Evolutionary conservation across 2,888 invertebrate genomes (phyloP), one percentile per base, ranked within the genome.

Genomic region (Camponotus fellah): DNA sequence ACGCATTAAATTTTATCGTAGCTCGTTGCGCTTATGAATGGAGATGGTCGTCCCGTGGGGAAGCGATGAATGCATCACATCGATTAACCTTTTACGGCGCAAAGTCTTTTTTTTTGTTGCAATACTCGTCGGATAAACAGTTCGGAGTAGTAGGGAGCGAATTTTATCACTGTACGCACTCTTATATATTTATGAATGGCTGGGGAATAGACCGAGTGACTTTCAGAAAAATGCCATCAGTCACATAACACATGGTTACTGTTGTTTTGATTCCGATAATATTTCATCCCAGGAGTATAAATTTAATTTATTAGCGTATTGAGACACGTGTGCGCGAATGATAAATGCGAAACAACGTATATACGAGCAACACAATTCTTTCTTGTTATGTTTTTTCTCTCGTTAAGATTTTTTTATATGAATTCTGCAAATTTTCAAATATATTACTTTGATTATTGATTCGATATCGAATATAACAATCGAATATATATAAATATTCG

Each of bases 51-150:
- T 43, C 26, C 79, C 43, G 65, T 26, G 40, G 77, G 80, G 72
- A 79, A 66, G 83, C 66, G 83, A 87, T 58, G 84, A 84, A 86
- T 83, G 65, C 66, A 46, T 14, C 56, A 75, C 82, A 87, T 89
- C 87, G 89, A 89, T 89, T 87, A 82, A 76, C 82, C 69, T 80
- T 46, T 72, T 69, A 83, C 80, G 83, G 65, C 83, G 79, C 65
- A 68, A 71, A 72, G 56, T 43, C 32, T 72, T 5, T 71, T 56
- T 75, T 69, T 69, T 46, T 68, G 43, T 68, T 37, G 26, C 60
- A 34, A 69, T 37, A 60, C 17, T 14, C 34, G 58, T 60, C 46
- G 58, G 58, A 8, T 58, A 60, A 69, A 71, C 60, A 60, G 34
- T 21, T 40, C 21, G 68, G 46, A 71, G 26, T 69, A 21, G 12